Evolutionary conservation across 2,113 vertebrate genomes (phyloP).

Genomic region (Eolophus roseicapilla): DNA sequence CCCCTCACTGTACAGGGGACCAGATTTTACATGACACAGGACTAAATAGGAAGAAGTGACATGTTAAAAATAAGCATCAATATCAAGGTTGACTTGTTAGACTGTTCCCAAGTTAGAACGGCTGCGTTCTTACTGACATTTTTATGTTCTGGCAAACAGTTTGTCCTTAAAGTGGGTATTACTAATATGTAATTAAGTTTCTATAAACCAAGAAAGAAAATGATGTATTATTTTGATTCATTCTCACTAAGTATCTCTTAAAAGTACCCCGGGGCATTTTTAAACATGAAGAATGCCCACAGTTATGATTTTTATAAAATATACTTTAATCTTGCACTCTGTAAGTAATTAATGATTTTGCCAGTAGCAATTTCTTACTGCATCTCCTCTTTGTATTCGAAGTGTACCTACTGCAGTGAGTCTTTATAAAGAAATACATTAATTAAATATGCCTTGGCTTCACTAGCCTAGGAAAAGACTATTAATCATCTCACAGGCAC

Average conservation of each 20-base stretch:
- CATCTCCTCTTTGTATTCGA: background rate
- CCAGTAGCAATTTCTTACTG: constrained; percentile 2
- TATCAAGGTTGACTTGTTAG: background rate
- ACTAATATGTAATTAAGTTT: background rate
- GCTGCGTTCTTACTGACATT: background rate
- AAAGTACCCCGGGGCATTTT: background rate
- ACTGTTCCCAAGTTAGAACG: background rate
- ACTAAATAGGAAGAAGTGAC: background rate
- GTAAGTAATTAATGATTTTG: constrained; percentile 13
- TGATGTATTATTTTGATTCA: background rate
- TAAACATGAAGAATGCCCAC: background rate
- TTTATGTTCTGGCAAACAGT: background rate
- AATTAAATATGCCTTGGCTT: constrained; percentile 30
- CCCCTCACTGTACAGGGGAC: background rate
- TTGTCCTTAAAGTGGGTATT: background rate
- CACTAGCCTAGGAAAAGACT: background rate
- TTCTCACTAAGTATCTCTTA: background rate
- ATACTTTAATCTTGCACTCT: background rate
- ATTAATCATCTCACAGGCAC: constrained; percentile 14
- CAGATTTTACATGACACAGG: background rate
- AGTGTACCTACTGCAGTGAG: background rate
- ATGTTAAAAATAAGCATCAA: background rate
- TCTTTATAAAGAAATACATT: constrained; percentile 8
- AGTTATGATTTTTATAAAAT: background rate
- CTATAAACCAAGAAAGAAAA: constrained; percentile 13